phyloP scores from a whole-genome alignment of 2,113 vertebrate genomes.

The Erythrocercus mccallii region DNA sequence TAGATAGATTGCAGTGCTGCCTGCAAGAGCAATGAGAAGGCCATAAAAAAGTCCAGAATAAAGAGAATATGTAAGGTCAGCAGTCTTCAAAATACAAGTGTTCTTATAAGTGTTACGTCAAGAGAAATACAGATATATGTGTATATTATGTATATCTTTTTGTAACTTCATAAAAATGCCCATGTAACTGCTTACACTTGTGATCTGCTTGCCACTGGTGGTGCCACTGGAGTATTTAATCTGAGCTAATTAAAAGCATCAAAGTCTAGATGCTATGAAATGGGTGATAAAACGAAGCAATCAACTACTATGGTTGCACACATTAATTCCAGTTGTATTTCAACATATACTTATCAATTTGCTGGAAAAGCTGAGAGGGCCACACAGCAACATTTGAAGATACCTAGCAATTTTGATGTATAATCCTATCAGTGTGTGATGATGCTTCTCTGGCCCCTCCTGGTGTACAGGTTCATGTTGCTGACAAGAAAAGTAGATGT shows the following conservation, averaged over 20 bases:
- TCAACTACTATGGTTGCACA: neutral
- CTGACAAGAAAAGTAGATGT: neutral
- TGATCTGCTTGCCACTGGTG: neutral
- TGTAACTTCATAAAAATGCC: slow-evolving; percentile 1
- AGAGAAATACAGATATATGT: neutral
- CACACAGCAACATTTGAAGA: neutral
- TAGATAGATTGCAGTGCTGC: slow-evolving; percentile 47
- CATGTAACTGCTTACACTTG: neutral
- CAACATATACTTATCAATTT: neutral
- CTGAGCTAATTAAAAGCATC: slow-evolving; percentile 31
- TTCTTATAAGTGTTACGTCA: neutral
- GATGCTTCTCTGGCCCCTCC: neutral
- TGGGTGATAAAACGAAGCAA: neutral
- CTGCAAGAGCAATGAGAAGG: slow-evolving; percentile 34
- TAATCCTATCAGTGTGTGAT: neutral
- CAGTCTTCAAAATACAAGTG: neutral
- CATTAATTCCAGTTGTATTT: slow-evolving; percentile 8
- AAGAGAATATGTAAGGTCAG: slow-evolving; percentile 14
- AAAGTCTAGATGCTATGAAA: slow-evolving; percentile 21
- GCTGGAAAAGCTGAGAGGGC: neutral
- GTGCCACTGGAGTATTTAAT: neutral
- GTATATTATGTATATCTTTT: neutral
- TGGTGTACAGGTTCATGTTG: neutral
- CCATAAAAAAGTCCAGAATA: neutral
- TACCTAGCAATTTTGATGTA: neutral